These are phyloP conservation scores for Oreortyx pictus DNA, from an alignment of 2,797 vertebrate species.

Conservation along the genomic window DNA sequence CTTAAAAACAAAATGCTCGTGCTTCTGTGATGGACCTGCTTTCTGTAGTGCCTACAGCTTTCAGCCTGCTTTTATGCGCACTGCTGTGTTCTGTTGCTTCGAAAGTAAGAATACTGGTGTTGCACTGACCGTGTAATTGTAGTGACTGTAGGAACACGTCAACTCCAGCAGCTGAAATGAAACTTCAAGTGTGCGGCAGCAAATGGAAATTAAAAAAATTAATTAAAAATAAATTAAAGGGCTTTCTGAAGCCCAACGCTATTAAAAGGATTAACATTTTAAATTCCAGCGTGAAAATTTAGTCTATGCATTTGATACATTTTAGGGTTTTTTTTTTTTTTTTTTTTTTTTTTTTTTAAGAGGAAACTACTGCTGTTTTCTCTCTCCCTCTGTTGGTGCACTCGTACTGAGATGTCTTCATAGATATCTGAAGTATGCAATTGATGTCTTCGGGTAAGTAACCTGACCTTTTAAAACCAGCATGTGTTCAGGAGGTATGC, in stretches of 20 bases:
- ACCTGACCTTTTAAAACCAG: background rate
- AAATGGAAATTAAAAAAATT: background rate
- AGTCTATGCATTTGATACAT: background rate
- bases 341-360: background rate
- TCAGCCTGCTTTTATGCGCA: conserved; percentile 70
- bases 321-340: background rate
- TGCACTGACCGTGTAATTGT: background rate
- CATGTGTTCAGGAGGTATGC: background rate
- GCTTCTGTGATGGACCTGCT: conserved; percentile 50
- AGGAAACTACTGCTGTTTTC: background rate
- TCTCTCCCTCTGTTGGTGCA: background rate
- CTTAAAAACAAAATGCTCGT: conserved; percentile 45
- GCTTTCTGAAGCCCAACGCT: background rate
- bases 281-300: background rate
- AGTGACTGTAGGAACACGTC: background rate
- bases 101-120: background rate
- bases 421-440: background rate
- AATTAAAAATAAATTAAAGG: background rate
- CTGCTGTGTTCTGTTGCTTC: conserved; percentile 18
- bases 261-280: background rate
- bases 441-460: background rate
- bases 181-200: background rate
- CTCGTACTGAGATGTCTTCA: background rate
- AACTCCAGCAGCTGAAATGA: background rate
- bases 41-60: conserved; percentile 45